These are phyloP conservation scores for Spodoptera picta DNA, from an alignment of 2,888 invertebrate species.

Conservation along the genomic window DNA sequence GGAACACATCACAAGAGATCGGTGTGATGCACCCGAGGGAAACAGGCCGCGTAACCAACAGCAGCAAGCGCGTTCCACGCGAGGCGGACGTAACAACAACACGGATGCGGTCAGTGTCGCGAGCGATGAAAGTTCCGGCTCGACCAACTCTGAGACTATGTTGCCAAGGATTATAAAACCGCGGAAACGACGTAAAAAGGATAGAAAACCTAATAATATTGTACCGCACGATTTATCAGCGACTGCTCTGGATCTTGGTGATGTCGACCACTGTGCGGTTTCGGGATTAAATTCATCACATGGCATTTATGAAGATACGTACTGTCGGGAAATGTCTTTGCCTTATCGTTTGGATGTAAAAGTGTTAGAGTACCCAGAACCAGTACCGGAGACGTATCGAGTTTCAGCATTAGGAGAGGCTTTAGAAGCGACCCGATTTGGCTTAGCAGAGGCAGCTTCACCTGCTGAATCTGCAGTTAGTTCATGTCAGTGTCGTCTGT, in stretches of 20 bases:
- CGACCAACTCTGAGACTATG: slow-evolving; percentile 91
- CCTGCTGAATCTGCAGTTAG: slow-evolving; percentile 84
- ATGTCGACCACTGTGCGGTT: slow-evolving; percentile 83
- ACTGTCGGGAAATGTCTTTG: slow-evolving; percentile 84
- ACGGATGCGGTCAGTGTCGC: slow-evolving; percentile 92
- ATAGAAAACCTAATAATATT: slow-evolving; percentile 92
- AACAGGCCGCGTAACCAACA: slow-evolving; percentile 82
- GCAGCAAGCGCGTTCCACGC: slow-evolving; percentile 78
- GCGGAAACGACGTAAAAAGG: slow-evolving; percentile 96
- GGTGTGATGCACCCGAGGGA: slow-evolving; percentile 78
- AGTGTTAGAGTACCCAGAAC: slow-evolving; percentile 81
- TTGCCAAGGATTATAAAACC: slow-evolving; percentile 96
- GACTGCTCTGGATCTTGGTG: slow-evolving; percentile 78
- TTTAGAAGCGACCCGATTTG: slow-evolving; percentile 84
- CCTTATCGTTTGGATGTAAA: slow-evolving; percentile 84
- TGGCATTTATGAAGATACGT: slow-evolving; percentile 84
- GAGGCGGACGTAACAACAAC: slow-evolving; percentile 85
- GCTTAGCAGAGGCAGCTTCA: slow-evolving; percentile 80
- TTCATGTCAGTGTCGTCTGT: slow-evolving; percentile 92
- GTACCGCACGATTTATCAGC: slow-evolving; percentile 81
- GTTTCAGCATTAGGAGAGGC: slow-evolving; percentile 88
- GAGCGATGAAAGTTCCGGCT: slow-evolving; percentile 93
- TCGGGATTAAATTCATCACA: slow-evolving; percentile 75
- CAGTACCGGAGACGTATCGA: slow-evolving; percentile 78
- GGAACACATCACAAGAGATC: slow-evolving; percentile 74